Conservation (phyloP, 2,797 vertebrate genomes). For the Gymnodraco acuticeps region DNA sequence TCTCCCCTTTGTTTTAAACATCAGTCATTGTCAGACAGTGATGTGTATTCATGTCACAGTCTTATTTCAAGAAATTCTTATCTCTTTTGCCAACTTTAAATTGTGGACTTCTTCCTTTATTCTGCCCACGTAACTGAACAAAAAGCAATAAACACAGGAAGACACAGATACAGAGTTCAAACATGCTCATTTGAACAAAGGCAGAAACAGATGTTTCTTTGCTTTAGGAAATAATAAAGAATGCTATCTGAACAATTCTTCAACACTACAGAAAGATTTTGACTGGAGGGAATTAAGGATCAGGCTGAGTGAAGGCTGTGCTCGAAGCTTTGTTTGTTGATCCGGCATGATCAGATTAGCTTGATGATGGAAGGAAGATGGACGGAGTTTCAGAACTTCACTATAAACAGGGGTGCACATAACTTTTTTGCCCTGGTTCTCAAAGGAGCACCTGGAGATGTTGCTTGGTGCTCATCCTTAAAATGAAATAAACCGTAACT, state of each 20-base stretch:
- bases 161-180: slow-evolving; percentile 28
- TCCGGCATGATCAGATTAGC: slow-evolving; percentile 48
- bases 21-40: too few relatives aligned
- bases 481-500: too few relatives aligned
- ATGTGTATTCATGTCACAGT: slow-evolving; percentile 9
- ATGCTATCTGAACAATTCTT: slow-evolving; percentile 28
- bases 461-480: too few relatives aligned
- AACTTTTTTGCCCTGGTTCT: too few relatives aligned
- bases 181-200: not conserved
- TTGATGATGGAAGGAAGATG: slow-evolving; percentile 17
- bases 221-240: not conserved
- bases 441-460: too few relatives aligned
- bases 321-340: slow-evolving; percentile 30
- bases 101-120: not conserved
- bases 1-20: too few relatives aligned
- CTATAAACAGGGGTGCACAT: too few relatives aligned
- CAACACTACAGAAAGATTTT: not conserved
- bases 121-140: slow-evolving; percentile 13
- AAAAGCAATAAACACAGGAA: slow-evolving; percentile 4
- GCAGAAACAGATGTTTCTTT: not conserved
- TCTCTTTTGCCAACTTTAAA: slow-evolving; percentile 3
- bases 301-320: slow-evolving; percentile 9
- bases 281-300: slow-evolving; percentile 15
- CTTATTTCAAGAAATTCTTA: not conserved
- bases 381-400: slow-evolving; percentile 1